Base-by-base conservation (phyloP, 2,888 invertebrate genomes). In the Azorinus chamasolen region DNA sequence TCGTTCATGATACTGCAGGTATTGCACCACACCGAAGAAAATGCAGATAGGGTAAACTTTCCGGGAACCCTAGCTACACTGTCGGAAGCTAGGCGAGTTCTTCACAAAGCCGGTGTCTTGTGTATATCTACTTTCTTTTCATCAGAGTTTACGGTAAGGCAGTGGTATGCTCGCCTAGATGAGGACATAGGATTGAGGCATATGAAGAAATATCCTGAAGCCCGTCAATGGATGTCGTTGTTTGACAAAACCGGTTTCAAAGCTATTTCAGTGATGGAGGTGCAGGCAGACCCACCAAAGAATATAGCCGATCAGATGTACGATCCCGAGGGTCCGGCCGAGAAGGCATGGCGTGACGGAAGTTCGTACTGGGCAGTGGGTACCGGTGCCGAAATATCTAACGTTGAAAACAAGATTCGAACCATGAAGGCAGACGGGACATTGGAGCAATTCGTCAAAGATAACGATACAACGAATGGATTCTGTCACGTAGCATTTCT, bases 291-390 rank as follows among this genome's bases (percentile, higher is more conserved):
- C 8, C 4, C 24, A 5, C n/a, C 43, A 22, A 1, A 41, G 2
- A 43, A 57, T 18, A 43, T 41, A 6, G 22, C 14, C 3, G 12
- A 0, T 1, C n/a, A n/a, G 22, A 25, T 57, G 1, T 10, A 6
- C 8, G 50, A 68, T n/a, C 43, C 59, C 2, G 51, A 59, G 8
- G 68, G 68, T 16, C 68, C 59, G 16, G 37, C 53, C 1, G 45
- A 68, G 12, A 41, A 59, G 8, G 41, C 39, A 43, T 68, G 68
- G 68, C 59, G 68, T 4, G 59, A 41, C 18, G 27, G 20, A 2
- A 50, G 32, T 37, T 59, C 68, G 24, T 68, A 53, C 22, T 68
- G 68, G 59, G 43, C 59, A 5, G 32, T 39, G 32, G 68, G 27
- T 14, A 68, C 45, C 20, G 37, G 45, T 0, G 51, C 27, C 0